These are phyloP conservation scores for Drosophila paulistorum DNA, from an alignment of 1,140 invertebrate genomes.

Conservation along the genomic window DNA sequence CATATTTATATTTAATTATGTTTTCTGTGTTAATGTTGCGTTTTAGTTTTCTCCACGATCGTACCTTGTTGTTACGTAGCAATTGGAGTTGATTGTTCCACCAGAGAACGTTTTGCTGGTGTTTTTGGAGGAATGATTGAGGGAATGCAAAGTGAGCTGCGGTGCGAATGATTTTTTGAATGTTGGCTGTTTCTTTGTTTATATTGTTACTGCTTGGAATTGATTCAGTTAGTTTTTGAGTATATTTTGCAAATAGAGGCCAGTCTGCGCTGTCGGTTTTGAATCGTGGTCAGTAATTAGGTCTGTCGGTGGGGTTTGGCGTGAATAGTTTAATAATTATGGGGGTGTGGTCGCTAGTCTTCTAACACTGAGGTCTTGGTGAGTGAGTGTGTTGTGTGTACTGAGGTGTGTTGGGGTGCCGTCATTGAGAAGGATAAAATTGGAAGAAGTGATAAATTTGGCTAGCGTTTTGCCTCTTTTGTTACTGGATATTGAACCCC, in stretches of 20 bases:
- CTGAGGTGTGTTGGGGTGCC: slow-evolving; percentile 27
- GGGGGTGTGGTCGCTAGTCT: slow-evolving; percentile 27
- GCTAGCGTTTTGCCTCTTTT: slow-evolving; percentile 19
- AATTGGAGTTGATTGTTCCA: slow-evolving; percentile 24
- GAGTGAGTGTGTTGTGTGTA: slow-evolving; percentile 31
- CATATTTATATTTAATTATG: slow-evolving; percentile 23
- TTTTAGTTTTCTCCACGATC: slow-evolving; percentile 18
- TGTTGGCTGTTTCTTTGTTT: slow-evolving; percentile 23
- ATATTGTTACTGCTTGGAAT: slow-evolving; percentile 22
- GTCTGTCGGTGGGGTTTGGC: slow-evolving; percentile 1
- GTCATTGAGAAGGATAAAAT: slow-evolving; percentile 30
- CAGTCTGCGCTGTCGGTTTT: slow-evolving; percentile 20
- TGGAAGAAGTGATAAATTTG: slow-evolving; percentile 31
- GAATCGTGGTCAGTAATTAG: too few species aligned
- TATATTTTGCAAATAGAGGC: slow-evolving; percentile 17
- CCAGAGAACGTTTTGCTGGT: slow-evolving; percentile 19
- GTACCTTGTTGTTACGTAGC: not conserved
- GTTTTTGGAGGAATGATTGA: not conserved
- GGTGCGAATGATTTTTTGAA: slow-evolving; percentile 12
- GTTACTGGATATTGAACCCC: slow-evolving; percentile 23
- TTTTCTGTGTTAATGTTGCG: slow-evolving; percentile 15
- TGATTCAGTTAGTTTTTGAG: slow-evolving; percentile 8
- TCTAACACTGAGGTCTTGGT: slow-evolving; percentile 29
- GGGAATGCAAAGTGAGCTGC: slow-evolving; percentile 14
- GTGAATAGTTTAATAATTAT: slow-evolving; percentile 29